Percentiles rank a stretch among this genome's conserved stretches.
Conservation (phyloP, 2,888 invertebrate species). For the Reticulitermes lucifugus region DNA sequence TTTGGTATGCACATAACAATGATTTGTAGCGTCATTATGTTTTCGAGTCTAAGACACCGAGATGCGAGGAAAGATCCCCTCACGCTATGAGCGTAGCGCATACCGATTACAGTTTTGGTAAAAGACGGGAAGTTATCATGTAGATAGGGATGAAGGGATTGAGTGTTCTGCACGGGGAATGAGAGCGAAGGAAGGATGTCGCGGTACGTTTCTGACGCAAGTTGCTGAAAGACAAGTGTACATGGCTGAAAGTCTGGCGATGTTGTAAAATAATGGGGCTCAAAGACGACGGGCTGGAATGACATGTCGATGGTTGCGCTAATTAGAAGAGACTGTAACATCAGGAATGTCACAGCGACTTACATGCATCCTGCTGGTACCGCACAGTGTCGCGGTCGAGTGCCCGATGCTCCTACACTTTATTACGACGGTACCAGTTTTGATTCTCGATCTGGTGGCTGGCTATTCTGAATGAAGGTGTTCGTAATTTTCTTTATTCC, state of each 20-base stretch:
- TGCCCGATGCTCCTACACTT: too few species aligned
- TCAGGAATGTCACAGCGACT: too few species aligned
- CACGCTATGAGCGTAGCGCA: neutral
- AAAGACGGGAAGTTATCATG: neutral
- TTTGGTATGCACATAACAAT: conserved; percentile 25
- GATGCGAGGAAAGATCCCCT: neutral
- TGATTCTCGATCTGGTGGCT: too few species aligned
- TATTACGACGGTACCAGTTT: too few species aligned
- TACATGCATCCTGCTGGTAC: too few species aligned
- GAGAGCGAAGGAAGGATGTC: neutral
- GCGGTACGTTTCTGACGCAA: neutral
- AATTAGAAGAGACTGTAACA: too few species aligned
- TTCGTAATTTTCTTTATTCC: too few species aligned
- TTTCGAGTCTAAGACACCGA: neutral
- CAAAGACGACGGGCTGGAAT: too few species aligned
- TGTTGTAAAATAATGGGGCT: neutral
- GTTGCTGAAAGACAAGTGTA: neutral
- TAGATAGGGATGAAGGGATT: neutral
- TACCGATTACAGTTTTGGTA: neutral
- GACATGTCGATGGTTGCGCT: too few species aligned
- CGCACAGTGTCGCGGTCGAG: too few species aligned
- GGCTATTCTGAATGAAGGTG: too few species aligned
- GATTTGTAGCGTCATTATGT: conserved; percentile 15
- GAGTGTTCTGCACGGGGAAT: neutral
- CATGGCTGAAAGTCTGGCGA: neutral